Evolutionary conservation across 1,140 invertebrate species (phyloP).

Genomic region (Hylyphantes graminicola): DNA sequence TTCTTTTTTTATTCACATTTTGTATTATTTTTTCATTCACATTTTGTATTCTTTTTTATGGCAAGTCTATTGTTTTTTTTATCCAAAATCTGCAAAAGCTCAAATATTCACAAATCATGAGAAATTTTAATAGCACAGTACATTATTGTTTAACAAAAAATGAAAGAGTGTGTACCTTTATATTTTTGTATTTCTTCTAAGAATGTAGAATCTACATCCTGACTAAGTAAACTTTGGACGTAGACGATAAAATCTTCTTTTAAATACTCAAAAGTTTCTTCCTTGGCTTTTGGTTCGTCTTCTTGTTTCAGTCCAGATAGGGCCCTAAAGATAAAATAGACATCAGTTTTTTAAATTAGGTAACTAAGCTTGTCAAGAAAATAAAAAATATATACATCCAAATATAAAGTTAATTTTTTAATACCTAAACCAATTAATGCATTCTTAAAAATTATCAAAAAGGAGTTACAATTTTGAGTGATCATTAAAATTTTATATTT

Average conservation of each 20-base stretch:
- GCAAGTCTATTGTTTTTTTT: not conserved
- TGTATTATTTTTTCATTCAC: not conserved
- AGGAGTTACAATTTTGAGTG: not conserved
- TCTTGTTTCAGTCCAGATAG: constrained; percentile 14
- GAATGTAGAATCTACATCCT: constrained; percentile 89
- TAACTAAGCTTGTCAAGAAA: not conserved
- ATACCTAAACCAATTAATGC: not conserved
- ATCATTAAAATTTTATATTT: not conserved
- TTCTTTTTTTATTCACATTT: too few relatives aligned
- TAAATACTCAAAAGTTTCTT: constrained; percentile 73
- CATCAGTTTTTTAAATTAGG: not conserved
- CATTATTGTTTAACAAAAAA: not conserved
- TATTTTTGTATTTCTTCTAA: constrained; percentile 88
- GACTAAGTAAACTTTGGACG: constrained; percentile 89
- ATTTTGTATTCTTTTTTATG: not conserved
- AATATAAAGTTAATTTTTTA: not conserved
- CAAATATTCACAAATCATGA: not conserved
- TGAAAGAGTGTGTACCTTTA: constrained; percentile 74
- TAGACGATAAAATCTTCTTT: constrained; percentile 89
- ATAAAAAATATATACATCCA: not conserved
- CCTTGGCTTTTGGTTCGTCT: constrained; percentile 72
- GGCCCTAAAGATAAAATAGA: not conserved
- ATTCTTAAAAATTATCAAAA: not conserved
- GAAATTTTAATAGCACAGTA: not conserved
- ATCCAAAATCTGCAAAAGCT: not conserved